Evolutionary conservation across 2,888 invertebrate genomes (phyloP), one percentile per base, ranked within the genome.

Genomic region (Leucania comma): DNA sequence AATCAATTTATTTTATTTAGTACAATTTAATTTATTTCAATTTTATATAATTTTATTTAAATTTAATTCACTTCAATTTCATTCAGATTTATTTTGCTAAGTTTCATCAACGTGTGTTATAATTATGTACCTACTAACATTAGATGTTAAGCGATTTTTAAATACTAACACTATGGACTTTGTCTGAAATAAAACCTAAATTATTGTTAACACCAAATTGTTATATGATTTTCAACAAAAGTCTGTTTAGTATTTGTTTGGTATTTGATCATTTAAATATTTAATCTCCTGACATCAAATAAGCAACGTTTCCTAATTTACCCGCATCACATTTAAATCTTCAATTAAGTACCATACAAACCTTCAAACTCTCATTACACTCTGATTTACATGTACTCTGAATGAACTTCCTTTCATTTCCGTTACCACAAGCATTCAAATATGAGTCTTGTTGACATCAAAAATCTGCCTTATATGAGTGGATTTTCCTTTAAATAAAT

Each of bases 401-500:
- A 54, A 76, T 81, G n/a, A 63, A 61, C 9, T 12, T 20, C 29
- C 14, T 64, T 54, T 29, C 20, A 72, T 57, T 78, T 51, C 53
- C 58, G 46, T 29, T 53, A 60, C 38, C 42, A 60, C 51, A 54
- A 24, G 54, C 54, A 59, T 14, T 48, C 53, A 57, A 80, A 80
- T 74, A 61, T 64, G 38, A 29, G 3, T 38, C 64, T 57, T 59
- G 50, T 65, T 62, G 46, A 46, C 17, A 51, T 75, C 62, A 77
- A 63, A 81, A 81, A 62, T 62, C 61, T 71, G 22, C 58, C n/a
- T 63, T 29, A 54, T 29, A 35, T 57, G 24, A 57, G 66, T 63
- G 29, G 53, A 70, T 75, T 63, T 76, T 74, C 73, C 59, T 35
- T 56, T 75, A 75, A 74, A 76, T 84, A 86, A 75, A 68, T 75